phyloP scores from a whole-genome alignment of 2,888 invertebrate species.

The Acanthosepion pharaonis region DNA sequence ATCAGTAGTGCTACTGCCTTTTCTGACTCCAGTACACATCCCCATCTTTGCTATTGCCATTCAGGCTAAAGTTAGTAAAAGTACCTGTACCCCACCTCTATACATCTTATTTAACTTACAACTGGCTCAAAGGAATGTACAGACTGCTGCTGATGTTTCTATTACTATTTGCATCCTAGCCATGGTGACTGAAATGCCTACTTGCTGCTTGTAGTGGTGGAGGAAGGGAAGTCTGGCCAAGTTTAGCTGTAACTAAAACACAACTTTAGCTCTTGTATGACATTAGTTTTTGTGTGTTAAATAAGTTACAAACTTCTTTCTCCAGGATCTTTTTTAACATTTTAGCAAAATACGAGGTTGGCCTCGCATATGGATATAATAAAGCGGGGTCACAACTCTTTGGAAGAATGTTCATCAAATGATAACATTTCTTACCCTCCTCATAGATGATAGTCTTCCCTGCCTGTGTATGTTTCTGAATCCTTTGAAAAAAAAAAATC shows the following conservation, averaged over 20 bases:
- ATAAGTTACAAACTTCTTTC: not conserved
- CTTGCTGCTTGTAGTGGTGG: not conserved
- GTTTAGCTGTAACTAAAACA: not conserved
- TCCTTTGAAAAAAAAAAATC: no score
- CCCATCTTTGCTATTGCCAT: not conserved
- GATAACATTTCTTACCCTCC: not conserved
- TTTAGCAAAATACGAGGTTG: not conserved
- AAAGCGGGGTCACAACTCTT: not conserved
- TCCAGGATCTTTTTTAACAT: not conserved
- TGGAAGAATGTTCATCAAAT: not conserved
- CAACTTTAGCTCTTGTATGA: not conserved
- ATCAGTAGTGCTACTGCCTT: not conserved
- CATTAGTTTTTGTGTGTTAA: not conserved
- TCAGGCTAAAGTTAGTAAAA: not conserved
- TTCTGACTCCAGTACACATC: not conserved
- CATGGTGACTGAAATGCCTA: not conserved
- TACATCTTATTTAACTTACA: not conserved
- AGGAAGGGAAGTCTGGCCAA: not conserved
- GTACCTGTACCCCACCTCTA: not conserved
- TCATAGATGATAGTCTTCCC: not conserved
- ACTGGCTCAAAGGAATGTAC: slow-evolving; percentile 7
- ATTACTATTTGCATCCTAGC: not conserved
- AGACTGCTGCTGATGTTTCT: not conserved
- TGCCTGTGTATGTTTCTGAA: no score
- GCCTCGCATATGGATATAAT: not conserved